A percentile compares a stretch with the other conserved stretches of the same genome.
phyloP scores from a whole-genome alignment of 2,888 invertebrate species.

The Spisula subtruncata region DNA sequence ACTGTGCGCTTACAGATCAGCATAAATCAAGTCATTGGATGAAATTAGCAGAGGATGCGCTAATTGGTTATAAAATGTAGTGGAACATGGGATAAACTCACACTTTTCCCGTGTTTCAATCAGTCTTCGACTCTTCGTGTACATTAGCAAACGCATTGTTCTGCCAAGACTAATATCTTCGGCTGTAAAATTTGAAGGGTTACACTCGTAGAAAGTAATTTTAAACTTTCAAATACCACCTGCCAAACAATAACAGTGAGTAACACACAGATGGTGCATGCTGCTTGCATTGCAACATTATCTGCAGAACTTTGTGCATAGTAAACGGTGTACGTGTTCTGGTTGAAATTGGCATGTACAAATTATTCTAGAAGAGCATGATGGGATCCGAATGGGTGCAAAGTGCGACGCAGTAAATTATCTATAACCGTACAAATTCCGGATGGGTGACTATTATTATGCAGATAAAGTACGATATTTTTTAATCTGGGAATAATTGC shows the following conservation, averaged over 20 bases:
- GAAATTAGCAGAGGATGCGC: not conserved
- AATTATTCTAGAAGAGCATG: too few species aligned
- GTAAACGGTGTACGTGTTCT: not conserved
- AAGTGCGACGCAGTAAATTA: too few species aligned
- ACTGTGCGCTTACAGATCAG: not conserved
- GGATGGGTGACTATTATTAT: too few species aligned
- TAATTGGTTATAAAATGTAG: slow-evolving; percentile 7
- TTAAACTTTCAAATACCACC: slow-evolving; percentile 9
- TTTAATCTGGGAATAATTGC: not conserved
- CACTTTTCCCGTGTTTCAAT: not conserved
- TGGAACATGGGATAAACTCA: not conserved
- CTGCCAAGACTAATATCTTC: not conserved
- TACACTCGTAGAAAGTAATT: slow-evolving; percentile 1
- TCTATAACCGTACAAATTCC: too few species aligned
- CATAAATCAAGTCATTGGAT: slow-evolving; percentile 27
- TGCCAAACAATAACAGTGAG: not conserved
- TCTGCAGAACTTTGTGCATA: not conserved
- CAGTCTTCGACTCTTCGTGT: not conserved
- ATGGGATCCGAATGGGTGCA: too few species aligned
- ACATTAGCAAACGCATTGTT: slow-evolving; percentile 1
- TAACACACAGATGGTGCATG: slow-evolving; percentile 7
- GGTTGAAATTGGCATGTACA: too few species aligned
- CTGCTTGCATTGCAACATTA: not conserved
- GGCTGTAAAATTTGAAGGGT: slow-evolving; percentile 18
- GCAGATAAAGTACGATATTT: not conserved